Percentiles rank a stretch among this genome's conserved stretches.
Evolutionary conservation across 2,797 vertebrate genomes (phyloP).

Genomic region (Numenius phaeopus): DNA sequence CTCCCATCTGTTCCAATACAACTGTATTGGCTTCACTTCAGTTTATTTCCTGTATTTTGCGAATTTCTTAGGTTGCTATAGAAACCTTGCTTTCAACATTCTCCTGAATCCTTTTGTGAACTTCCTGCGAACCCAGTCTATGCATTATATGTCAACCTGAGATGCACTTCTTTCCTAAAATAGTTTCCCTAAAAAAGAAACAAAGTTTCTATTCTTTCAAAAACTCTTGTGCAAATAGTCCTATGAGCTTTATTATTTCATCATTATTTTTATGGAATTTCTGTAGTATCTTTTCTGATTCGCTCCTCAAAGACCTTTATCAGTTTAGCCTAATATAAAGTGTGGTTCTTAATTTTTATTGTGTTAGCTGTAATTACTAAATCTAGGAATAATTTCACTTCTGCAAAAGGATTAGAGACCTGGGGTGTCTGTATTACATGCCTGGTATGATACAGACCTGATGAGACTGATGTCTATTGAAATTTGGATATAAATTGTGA

Average conservation of each 20-base stretch:
- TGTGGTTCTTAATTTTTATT: neutral
- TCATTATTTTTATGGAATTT: neutral
- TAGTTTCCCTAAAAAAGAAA: neutral
- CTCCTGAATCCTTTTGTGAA: neutral
- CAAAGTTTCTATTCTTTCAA: neutral
- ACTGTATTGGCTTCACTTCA: conserved; percentile 20
- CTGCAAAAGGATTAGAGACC: neutral
- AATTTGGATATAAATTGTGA: neutral
- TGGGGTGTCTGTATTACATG: neutral
- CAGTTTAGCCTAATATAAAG: neutral
- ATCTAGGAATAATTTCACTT: neutral
- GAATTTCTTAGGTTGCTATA: conserved; percentile 48
- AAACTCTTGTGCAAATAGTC: neutral
- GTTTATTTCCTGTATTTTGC: conserved; percentile 37
- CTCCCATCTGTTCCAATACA: conserved; percentile 44
- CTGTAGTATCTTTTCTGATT: neutral
- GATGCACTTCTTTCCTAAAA: neutral
- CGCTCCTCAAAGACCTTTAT: neutral
- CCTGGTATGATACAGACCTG: neutral
- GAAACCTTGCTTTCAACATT: conserved; percentile 5
- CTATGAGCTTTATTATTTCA: neutral
- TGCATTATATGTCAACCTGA: neutral
- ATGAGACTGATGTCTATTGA: neutral
- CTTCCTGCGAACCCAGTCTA: neutral
- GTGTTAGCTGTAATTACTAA: neutral